phyloP scores from a whole-genome alignment of 2,797 vertebrate species.

The Saxicola maurus region DNA sequence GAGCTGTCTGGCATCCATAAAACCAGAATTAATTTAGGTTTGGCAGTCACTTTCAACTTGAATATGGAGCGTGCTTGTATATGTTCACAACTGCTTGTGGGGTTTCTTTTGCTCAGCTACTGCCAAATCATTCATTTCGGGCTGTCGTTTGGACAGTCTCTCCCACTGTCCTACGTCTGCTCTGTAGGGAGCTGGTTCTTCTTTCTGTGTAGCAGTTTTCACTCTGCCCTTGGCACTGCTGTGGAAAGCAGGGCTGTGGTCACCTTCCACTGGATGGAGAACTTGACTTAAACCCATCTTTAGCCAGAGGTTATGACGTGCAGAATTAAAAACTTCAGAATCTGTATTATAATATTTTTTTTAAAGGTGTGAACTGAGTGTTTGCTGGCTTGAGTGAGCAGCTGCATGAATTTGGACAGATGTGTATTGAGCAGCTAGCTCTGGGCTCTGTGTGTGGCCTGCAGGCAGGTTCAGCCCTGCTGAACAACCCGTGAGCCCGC shows the following conservation, averaged over 20 bases:
- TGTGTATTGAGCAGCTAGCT: not conserved
- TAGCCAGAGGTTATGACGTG: not conserved
- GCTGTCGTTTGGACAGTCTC: not conserved
- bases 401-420: not conserved
- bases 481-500: rapidly evolving
- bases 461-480: not conserved
- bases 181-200: not conserved
- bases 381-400: not conserved
- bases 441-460: not conserved
- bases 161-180: too few species aligned
- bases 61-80: not conserved
- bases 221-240: not conserved
- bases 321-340: not conserved
- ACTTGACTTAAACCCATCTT: not conserved
- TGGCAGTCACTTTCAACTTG: not conserved
- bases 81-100: not conserved
- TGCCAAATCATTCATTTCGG: not conserved
- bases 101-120: not conserved
- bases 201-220: not conserved
- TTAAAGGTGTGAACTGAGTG: rapidly evolving
- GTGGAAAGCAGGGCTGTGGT: not conserved
- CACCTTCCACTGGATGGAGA: not conserved
- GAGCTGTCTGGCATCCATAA: not conserved
- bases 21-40: not conserved
- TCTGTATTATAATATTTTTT: too few species aligned